Base-by-base conservation (phyloP, 2,888 invertebrate species). In the Epirrhoe alternata region DNA sequence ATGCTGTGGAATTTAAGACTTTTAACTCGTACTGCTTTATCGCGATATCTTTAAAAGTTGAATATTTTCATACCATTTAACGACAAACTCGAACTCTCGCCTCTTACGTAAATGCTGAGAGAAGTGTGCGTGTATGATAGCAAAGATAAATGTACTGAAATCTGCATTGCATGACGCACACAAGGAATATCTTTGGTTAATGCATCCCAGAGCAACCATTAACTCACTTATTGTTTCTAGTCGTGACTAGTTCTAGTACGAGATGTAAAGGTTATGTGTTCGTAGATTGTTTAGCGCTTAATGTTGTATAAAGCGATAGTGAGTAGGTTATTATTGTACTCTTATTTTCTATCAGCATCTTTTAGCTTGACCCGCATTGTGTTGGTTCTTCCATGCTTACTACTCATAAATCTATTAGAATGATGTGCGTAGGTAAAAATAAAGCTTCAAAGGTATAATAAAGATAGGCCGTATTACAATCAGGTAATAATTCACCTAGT, bases 171-270 rank as follows among this genome's bases (percentile, higher is more conserved):
- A 51, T 50, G 55, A 56, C 45, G 49, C 50, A 55, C 31, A 42
- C 54, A 24, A 51, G 51, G 24, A 30, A 35, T 56, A 56, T 42
- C 56, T 62, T 16, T 12, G 31, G 60, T 45, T 56, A 24, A 42
- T 63, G 55, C 60, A 30, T 45, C 30, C 47, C 47, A 51, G 30
- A 38, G 55, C 38, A 52, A 47, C 65, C 56, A 65, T 61, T 58
- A 57, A 54, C 50, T 66, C 30, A 12, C 50, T 66, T 53, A 61
- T 66, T 66, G 61, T 61, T 66, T 57, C 50, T 7, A 53, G 57
- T 58, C 54, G 54, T 66, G 66, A 53, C 53, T 65, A 56, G 59
- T 51, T 24, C 50, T 42, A 17, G 61, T 6, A 30, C 69, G 71
- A 58, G 67, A 71, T 69, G n/a, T 35, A 47, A 7, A 47, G 47